Evolutionary conservation across 2,797 vertebrate species (phyloP), one percentile per base, ranked within the genome.

Genomic region (Meda fulgida): DNA sequence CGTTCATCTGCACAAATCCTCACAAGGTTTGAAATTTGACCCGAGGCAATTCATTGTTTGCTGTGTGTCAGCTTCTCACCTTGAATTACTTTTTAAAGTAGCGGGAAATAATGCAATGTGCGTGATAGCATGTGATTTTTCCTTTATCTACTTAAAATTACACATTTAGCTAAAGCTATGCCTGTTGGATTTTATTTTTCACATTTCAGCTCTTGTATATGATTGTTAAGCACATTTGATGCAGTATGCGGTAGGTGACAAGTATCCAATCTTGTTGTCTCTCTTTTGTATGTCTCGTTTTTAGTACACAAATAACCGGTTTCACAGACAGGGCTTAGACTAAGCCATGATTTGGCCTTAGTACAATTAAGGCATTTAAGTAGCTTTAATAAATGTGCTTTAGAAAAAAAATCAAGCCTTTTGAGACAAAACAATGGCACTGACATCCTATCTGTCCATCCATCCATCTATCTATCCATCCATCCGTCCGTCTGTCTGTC

Each of bases 1-100:
- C n/a, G 67, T 72, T 72, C 83, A 71, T 78, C 83, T 67, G 36
- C 26, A 23, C 69, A 51, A 80, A 80, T 87, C 8, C 29, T 71
- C 81, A 58, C 70, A 83, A 83, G 73, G 79, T 87, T 86, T 85
- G 83, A 86, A 82, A 86, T 88, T 84, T 89, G 76, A 89, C 87
- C 80, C 14, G 31, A 84, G 85, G 86, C 71, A 83, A 89, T 86
- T 87, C 77, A 87, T 89, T 91, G 89, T 83, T 86, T 86, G 76
- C 81, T 81, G 83, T 66, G 84, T 63, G 70, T 86, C 83, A 70
- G 55, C 71, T 83, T 87, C 81, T 88, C 83, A 86, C 83, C 76
- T 86, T 83, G 83, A 84, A 86, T 87, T 85, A 87, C 85, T 66
- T 84, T 60, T 85, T 80, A 83, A 88, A 80, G 66, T 70, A 77